Evolutionary conservation across 2,797 vertebrate genomes (phyloP), one percentile per base, ranked within the genome.

Genomic region (Trachurus trachurus): DNA sequence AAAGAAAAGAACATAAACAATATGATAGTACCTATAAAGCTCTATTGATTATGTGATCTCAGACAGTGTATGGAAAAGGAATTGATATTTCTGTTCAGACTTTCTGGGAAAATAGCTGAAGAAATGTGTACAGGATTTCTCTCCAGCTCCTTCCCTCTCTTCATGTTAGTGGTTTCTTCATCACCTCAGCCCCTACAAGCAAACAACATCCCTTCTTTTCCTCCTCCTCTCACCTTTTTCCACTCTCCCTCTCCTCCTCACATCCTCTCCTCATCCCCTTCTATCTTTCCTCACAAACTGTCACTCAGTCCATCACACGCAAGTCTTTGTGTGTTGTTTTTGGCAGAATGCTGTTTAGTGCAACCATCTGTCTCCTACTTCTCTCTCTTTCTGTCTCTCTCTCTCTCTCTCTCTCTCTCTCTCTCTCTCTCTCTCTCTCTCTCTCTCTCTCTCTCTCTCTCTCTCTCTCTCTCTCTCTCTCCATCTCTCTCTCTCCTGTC

Each of bases 281-380:
- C 70, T 50, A 44, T 87, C 83, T 40, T 58, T 63, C 80, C 68
- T 82, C 84, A 89, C 84, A 81, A 82, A 88, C 91, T 92, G 89
- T 94, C 91, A 91, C 84, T 94, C 91, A 89, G 87, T 91, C 93
- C 93, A 88, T 93, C 91, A 93, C 85, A 93, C 82, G 82, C 88
- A 82, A 93, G 95, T 93, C 95, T 96, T 96, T 96, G 96, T 95
- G 94, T 94, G 92, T 93, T 94, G 92, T 93, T 96, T 94, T 96
- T 99, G 97, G 97, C 97, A 99, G 96, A 95, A 93, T 83, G 93
- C 90, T 96, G 94, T 96, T 97, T 96, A 96, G 96, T 96, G 95
- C 96, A 97, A 97, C 98, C 98, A 98, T 99, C 98, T 99, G 98
- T 99, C 97, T 97, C 96, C 96, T 96, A 95, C 96, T 96, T 96